Evolutionary conservation across 2,888 invertebrate species (phyloP).

Genomic region (Conchocele bisecta): DNA sequence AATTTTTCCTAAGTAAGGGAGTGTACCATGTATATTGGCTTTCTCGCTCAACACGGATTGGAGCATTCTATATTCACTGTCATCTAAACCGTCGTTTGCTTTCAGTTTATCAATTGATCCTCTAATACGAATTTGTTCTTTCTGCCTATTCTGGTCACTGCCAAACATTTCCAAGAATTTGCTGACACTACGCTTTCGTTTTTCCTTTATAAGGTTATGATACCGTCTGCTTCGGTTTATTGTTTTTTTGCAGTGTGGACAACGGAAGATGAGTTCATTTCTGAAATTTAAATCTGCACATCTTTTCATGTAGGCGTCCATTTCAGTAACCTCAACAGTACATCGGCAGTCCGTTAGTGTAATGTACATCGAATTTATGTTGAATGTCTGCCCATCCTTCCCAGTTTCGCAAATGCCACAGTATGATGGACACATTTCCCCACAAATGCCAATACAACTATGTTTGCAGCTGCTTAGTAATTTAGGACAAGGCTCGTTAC

Average conservation of each 20-base stretch:
- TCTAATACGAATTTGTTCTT: not conserved
- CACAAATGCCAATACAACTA: constrained; percentile 87
- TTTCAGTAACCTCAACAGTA: constrained; percentile 78
- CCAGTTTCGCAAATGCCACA: constrained; percentile 84
- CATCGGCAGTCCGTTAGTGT: constrained; percentile 78
- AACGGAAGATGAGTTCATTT: constrained; percentile 82
- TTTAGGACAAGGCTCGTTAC: constrained; percentile 78
- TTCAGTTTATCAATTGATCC: too few species aligned
- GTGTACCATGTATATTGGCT: not conserved
- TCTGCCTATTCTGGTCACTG: not conserved
- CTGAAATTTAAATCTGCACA: constrained; percentile 70
- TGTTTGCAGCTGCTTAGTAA: constrained; percentile 85
- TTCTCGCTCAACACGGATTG: too few species aligned
- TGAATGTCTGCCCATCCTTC: constrained; percentile 84
- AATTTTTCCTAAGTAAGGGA: not conserved
- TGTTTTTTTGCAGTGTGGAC: constrained; percentile 86
- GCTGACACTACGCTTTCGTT: not conserved
- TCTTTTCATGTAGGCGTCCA: constrained; percentile 80
- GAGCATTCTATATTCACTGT: too few species aligned
- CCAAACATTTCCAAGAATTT: not conserved
- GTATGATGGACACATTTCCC: constrained; percentile 87
- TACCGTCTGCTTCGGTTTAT: constrained; percentile 83
- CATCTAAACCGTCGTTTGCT: too few species aligned
- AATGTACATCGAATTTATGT: constrained; percentile 84
- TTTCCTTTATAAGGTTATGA: constrained; percentile 27